These are phyloP conservation scores for Gambelia wislizenii DNA, from an alignment of 2,797 vertebrate species.

Conservation along the genomic window DNA sequence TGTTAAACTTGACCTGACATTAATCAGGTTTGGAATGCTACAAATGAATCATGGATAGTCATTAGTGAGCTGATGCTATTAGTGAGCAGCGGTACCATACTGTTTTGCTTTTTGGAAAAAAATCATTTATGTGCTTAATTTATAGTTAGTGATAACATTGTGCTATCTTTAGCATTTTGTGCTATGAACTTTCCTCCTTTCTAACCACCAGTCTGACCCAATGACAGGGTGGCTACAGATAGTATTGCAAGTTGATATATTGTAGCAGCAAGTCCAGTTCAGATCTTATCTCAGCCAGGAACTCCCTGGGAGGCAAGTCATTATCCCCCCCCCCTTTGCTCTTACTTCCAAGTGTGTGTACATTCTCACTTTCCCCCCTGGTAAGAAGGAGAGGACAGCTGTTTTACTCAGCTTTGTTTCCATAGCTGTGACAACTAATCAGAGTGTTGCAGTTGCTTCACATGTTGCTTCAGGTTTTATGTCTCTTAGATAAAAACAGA, in stretches of 20 bases:
- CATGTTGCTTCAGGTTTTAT: neutral
- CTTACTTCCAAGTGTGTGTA: neutral
- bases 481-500: neutral
- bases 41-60: constrained; percentile 77
- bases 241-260: neutral
- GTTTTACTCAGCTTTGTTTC: neutral
- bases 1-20: constrained; percentile 78
- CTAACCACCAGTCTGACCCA: neutral
- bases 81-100: constrained; percentile 64
- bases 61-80: constrained; percentile 76
- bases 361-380: neutral
- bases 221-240: neutral
- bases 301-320: neutral
- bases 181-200: neutral
- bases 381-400: neutral
- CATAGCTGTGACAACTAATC: neutral
- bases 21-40: constrained; percentile 77
- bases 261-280: neutral
- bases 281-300: neutral
- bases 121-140: constrained; percentile 26
- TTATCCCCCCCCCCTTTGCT: neutral
- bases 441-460: neutral
- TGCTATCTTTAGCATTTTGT: constrained; percentile 19
- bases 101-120: neutral
- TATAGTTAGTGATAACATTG: constrained; percentile 20